phyloP scores from a whole-genome alignment of 2,113 vertebrate genomes.

The Amphiprion percula region DNA sequence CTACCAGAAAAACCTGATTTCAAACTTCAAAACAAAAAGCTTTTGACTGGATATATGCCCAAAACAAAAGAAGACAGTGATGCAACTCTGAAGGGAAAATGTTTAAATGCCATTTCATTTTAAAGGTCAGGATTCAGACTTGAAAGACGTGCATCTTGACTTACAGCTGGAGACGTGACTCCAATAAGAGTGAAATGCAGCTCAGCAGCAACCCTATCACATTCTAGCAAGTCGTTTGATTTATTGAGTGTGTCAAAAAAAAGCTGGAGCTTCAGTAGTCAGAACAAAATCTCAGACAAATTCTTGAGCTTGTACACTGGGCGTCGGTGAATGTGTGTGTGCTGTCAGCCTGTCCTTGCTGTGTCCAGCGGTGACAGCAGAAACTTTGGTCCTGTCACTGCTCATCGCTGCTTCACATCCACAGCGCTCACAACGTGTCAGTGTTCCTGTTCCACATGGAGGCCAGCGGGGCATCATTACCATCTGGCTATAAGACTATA shows the following conservation, averaged over 20 bases:
- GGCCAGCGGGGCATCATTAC: constrained; percentile 73
- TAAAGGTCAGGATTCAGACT: constrained; percentile 24
- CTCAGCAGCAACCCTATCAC: not conserved
- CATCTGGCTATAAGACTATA: constrained; percentile 75
- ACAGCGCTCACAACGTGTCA: constrained; percentile 66
- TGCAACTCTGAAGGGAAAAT: constrained; percentile 5
- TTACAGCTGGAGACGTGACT: not conserved
- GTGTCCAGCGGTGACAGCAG: constrained; percentile 71
- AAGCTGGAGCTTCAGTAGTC: not conserved
- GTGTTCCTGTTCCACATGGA: constrained; percentile 68
- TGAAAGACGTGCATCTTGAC: constrained; percentile 10
- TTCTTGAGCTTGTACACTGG: constrained; percentile 3
- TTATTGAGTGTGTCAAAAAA: not conserved
- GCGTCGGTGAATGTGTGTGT: not conserved
- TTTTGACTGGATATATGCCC: not conserved
- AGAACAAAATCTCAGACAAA: constrained; percentile 2
- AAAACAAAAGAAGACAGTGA: not conserved
- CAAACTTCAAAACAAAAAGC: constrained; percentile 1
- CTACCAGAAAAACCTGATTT: too few species aligned
- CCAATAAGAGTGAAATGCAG: not conserved
- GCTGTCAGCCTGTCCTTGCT: constrained; percentile 44
- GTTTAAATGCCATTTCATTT: constrained; percentile 22
- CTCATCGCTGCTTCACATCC: constrained; percentile 63
- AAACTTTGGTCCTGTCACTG: constrained; percentile 76
- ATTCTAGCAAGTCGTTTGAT: not conserved